These are phyloP conservation scores for Passer domesticus DNA, from an alignment of 2,113 vertebrate genomes.

Conservation along the genomic window DNA sequence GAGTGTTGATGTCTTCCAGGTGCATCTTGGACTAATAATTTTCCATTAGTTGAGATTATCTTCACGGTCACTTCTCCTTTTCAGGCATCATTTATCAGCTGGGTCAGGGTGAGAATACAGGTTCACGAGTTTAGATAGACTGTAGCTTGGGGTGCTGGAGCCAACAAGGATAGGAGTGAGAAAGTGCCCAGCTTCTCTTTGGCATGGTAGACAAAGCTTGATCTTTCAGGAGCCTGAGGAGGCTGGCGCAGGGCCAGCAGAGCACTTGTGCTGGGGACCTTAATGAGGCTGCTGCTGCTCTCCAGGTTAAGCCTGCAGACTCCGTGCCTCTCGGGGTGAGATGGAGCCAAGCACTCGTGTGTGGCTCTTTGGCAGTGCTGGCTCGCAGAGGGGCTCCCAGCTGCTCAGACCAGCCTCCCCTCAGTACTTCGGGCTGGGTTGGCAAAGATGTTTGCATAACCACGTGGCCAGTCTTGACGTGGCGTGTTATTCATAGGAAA, in stretches of 20 bases:
- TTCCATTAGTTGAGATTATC: not conserved
- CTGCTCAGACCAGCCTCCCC: not conserved
- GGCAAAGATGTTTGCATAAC: not conserved
- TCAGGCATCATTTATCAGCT: not conserved
- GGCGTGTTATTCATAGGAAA: not conserved
- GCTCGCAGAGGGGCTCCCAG: not conserved
- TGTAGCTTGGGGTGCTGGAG: not conserved
- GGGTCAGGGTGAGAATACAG: not conserved
- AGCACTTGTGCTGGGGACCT: not conserved
- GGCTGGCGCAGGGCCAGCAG: not conserved
- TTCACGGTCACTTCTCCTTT: not conserved
- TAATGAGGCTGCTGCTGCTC: not conserved
- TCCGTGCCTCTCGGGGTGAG: not conserved
- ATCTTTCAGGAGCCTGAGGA: not conserved
- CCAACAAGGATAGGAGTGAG: not conserved
- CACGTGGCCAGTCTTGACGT: rapidly evolving
- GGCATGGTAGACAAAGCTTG: not conserved
- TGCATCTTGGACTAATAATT: not conserved
- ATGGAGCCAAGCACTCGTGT: not conserved
- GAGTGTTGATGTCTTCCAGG: not conserved
- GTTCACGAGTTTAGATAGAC: not conserved
- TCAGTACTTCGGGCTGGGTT: rapidly evolving
- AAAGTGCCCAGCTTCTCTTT: not conserved
- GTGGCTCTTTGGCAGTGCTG: rapidly evolving
- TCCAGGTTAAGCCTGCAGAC: not conserved